Evolutionary conservation across 2,888 invertebrate species (phyloP).

Genomic region (Tubiluchus corallicola): DNA sequence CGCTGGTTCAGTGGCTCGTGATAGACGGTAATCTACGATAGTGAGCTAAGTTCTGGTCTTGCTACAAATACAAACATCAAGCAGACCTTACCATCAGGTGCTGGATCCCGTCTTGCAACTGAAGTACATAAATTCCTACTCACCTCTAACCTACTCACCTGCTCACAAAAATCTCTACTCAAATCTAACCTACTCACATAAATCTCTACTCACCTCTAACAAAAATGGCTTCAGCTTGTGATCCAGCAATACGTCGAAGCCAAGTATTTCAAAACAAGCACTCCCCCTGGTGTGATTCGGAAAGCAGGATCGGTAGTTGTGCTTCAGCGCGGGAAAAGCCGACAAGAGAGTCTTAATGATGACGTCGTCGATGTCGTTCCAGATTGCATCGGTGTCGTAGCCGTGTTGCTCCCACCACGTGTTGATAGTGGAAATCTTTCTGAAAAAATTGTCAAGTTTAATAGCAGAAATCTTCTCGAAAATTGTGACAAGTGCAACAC

Average conservation of each 20-base stretch:
- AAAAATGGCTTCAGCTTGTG: constrained; percentile 64
- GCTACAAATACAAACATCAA: too few relatives aligned
- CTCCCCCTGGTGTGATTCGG: constrained; percentile 63
- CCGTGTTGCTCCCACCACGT: constrained; percentile 44
- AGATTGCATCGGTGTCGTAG: constrained; percentile 52
- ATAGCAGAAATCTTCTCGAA: neutral
- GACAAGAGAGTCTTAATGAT: constrained; percentile 77
- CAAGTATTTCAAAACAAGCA: constrained; percentile 78
- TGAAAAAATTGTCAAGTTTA: neutral
- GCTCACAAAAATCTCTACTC: neutral
- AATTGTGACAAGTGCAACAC: neutral
- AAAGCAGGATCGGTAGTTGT: constrained; percentile 41
- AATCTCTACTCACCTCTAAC: constrained; percentile 44
- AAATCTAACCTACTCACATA: neutral
- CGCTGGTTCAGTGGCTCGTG: too few relatives aligned
- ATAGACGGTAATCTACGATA: too few relatives aligned
- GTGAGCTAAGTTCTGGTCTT: too few relatives aligned
- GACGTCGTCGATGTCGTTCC: constrained; percentile 68
- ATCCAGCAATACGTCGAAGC: constrained; percentile 72
- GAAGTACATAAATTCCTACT: neutral
- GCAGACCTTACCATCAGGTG: neutral
- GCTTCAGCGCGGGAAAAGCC: constrained; percentile 67
- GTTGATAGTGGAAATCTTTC: too few relatives aligned
- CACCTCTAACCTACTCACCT: neutral
- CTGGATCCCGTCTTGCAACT: neutral